Base-by-base conservation (phyloP, 2,888 invertebrate genomes). In the Drosophila niveifrons region DNA sequence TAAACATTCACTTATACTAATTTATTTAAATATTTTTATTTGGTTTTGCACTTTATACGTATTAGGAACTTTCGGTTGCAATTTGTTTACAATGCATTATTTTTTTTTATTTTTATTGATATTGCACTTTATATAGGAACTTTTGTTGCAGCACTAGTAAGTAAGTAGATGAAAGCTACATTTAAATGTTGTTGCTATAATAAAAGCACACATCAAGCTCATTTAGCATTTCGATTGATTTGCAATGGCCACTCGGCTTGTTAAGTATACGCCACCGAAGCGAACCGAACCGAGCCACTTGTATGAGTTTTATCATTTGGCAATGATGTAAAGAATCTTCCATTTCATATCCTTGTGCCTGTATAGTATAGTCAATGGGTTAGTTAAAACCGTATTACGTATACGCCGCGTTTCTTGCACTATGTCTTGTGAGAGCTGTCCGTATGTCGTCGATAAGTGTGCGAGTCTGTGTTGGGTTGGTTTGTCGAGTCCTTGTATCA, bases 41-140 rank as follows among this genome's bases (percentile, higher is more conserved):
- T 23, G 23, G 23, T 29, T 55, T 75, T 75, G 69, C 71, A 78
- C 78, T 75, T 43, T 47, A 48, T 65, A 52, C 44, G n/a, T 66
- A 10, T 58, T 82, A 84, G 83, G 82, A 82, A 82, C 82, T 80
- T 75, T 68, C 23, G 48, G 66, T 82, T 80, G 34, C 66, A 28
- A 8, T 50, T 70, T 61, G 18, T 46, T 36, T 55, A 57, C 3
- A 6, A 34, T 57, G 11, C 11, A 36, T 31, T 34, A 41, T 31
- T 51, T 47, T 43, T 36, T 36, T 11, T 11, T n/a, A 4, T 34
- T 51, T 18, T 31, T 15, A 17, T 61, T 44, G 46, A 29, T 41
- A 52, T 81, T 80, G 81, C 77, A 79, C 81, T 73, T 74, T 67
- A 3, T 65, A 11, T 52, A 86, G 86, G 88, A 86, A 85, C 85